Base-by-base conservation (phyloP, 2,113 vertebrate species). In the Pionites leucogaster region DNA sequence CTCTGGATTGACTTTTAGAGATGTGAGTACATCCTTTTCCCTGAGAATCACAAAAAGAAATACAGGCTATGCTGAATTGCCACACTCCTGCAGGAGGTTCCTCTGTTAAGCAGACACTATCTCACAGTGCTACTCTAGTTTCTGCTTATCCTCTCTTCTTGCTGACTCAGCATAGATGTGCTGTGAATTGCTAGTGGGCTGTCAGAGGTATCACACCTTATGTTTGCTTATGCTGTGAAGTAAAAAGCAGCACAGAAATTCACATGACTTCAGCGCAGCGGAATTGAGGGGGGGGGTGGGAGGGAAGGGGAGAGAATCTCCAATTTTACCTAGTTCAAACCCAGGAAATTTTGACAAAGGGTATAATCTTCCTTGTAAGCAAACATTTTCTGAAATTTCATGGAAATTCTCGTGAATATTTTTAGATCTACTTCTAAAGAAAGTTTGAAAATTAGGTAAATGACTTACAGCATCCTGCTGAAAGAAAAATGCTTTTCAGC, bases 21-120 rank as follows among this genome's bases (percentile, higher is more conserved):
- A 88, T 78, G 68, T 1, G 1, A 28, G 22, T 60, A 39, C 6
- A 17, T 63, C 49, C 55, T 50, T 39, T 81, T 75, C 44, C 72
- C 59, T 79, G 75, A 92, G 75, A 96, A 92, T 52, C 47, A 50
- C 64, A 46, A 86, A 79, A 86, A 95, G 53, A 78, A 67, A 84
- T n/a, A 35, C 15, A 63, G 49, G 13, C 42, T 7, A 0, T 27
- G 16, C 4, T 42, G 49, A 63, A 49, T 17, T 42, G 60, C 15
- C 16, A 33, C 7, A 15, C 7, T 52, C 63, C 41, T 88, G 72
- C 76, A 62, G 93, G 92, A 93, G 11, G 14, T 35, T 52, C 11
- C 63, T 96, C 83, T 64, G 44, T 44, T 88, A 52, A 86, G 47
- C 53, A 95, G 59, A 81, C 44, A 7, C 29, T 81, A 19, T 64